Evolutionary conservation across 2,113 vertebrate genomes (phyloP).

Genomic region (Gobio gobio): DNA sequence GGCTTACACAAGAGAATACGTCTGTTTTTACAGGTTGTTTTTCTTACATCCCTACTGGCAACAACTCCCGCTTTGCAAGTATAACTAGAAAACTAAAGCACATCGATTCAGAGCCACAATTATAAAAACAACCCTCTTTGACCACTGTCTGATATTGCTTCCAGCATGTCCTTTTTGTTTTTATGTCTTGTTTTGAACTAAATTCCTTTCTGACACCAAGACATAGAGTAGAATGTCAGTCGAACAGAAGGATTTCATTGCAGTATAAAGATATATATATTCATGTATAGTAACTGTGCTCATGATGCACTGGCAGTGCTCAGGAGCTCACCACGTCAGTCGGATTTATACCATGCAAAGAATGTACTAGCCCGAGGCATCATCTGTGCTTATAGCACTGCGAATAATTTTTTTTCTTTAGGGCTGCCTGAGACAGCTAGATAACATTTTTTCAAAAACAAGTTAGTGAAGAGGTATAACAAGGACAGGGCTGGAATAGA

Average conservation of each 20-base stretch:
- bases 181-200: background rate
- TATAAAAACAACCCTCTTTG: background rate
- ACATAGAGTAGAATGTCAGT: background rate
- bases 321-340: conserved; percentile 1
- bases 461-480: conserved; percentile 24
- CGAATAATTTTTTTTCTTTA: conserved; percentile 48
- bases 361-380: conserved; percentile 49
- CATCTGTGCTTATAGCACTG: conserved; percentile 30
- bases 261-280: background rate
- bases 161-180: background rate
- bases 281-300: conserved; percentile 11
- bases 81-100: conserved; percentile 37
- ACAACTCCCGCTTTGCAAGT: conserved; percentile 31
- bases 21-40: conserved; percentile 44
- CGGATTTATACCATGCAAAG: conserved; percentile 45
- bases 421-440: conserved; percentile 10
- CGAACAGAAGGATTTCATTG: background rate
- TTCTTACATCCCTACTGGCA: conserved; percentile 28
- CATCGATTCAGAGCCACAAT: conserved; percentile 14
- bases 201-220: background rate
- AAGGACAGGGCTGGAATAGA: background rate
- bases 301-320: background rate
- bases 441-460: conserved; percentile 32
- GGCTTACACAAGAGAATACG: conserved; percentile 16
- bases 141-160: conserved; percentile 11